Evolutionary conservation across 1,140 invertebrate genomes (phyloP).

Genomic region (Odontomachus brunneus): DNA sequence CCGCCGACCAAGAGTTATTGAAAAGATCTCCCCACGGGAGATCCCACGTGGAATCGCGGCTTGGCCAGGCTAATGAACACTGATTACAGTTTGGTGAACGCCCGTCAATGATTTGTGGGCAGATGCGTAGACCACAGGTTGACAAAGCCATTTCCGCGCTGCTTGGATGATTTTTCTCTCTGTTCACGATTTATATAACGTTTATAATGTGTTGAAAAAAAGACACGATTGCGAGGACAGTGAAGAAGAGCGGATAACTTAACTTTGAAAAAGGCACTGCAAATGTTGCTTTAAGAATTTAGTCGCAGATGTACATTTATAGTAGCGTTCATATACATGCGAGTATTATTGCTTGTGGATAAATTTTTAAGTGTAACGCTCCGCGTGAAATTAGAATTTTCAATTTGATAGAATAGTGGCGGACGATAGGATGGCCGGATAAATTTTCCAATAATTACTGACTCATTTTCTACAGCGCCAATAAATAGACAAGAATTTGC

Average conservation of each 20-base stretch:
- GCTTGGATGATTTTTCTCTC: constrained; percentile 39
- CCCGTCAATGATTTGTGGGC: constrained; percentile 80
- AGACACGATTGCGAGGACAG: too few species aligned
- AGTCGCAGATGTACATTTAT: too few species aligned
- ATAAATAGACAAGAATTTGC: constrained; percentile 31
- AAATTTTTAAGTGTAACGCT: too few species aligned
- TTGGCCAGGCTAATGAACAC: constrained; percentile 83
- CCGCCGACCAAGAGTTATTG: constrained; percentile 84
- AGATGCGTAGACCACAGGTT: constrained; percentile 59
- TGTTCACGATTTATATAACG: constrained; percentile 15
- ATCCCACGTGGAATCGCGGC: constrained; percentile 76
- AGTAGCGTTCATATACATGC: too few species aligned
- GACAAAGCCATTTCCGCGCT: constrained; percentile 9
- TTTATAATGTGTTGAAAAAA: constrained; percentile 24
- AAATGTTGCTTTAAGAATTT: too few species aligned
- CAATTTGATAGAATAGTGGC: neutral
- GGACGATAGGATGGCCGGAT: too few species aligned
- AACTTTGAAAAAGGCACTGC: too few species aligned
- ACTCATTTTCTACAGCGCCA: neutral
- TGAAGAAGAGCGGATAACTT: too few species aligned
- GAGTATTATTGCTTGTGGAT: too few species aligned
- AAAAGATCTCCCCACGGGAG: constrained; percentile 83
- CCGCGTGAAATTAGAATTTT: too few species aligned
- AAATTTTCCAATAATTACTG: constrained; percentile 19
- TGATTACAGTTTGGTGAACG: constrained; percentile 82